Base-by-base conservation (phyloP, 2,888 invertebrate genomes). In the Tineola bisselliella region DNA sequence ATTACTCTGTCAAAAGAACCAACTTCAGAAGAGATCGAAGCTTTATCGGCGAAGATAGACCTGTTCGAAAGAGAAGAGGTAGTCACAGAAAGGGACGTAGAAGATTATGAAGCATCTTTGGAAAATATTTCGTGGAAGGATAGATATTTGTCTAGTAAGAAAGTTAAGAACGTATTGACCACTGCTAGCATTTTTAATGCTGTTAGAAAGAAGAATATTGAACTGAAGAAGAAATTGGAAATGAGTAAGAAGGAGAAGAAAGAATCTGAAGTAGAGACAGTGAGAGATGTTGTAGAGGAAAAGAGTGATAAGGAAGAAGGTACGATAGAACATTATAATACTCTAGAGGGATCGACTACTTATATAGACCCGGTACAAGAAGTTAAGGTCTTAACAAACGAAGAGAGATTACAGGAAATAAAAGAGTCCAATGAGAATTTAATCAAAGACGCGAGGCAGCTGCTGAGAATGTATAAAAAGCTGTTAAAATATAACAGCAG, bases 161-260 rank as follows among this genome's bases (percentile, higher is more conserved):
- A 90, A 73, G 90, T 90, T 0, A 89, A 87, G 68, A 88, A 75
- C 66, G 89, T 90, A 0, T 69, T 90, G 15, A 84, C 81, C 0
- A 84, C 88, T 0, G 83, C 90, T 0, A 88, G 88, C 54, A 79
- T 90, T 52, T 75, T 89, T 0, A 91, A 90, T 65, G 89, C 89
- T 15, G 73, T 90, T n/a, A 77, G 91, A 63, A 89, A 89, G 66
- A 90, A 90, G 69, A 89, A 90, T 65, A 84, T 71, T 66, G 78
- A 87, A 62, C 65, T 88, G 1, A 87, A 87, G 65, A 79, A 71
- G 63, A 86, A 81, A 61, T 64, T 87, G 56, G 73, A 75, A 64
- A 73, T 80, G 59, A 70, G 72, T 10, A 77, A 76, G 15, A 59
- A 63, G 5, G 30, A 60, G 56, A 59, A 61, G 54, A 63, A 66